phyloP scores from a whole-genome alignment of 2,113 vertebrate genomes.

The Xenopus borealis region DNA sequence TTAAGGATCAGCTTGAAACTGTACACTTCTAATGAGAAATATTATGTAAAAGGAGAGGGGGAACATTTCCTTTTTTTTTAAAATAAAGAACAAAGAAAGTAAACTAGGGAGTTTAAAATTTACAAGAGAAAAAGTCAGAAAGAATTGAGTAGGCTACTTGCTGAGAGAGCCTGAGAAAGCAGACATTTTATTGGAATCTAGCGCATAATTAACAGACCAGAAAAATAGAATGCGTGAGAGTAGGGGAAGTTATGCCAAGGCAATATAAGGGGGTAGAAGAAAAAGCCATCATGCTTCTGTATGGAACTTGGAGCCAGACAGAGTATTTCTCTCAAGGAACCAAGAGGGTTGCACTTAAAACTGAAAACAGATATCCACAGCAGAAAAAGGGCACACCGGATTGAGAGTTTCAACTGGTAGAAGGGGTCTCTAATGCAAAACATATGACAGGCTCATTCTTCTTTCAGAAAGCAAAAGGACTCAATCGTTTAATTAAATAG shows the following conservation, averaged over 20 bases:
- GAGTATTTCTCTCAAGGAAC: conserved; percentile 7
- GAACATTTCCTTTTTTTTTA: background rate
- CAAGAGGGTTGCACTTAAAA: conserved; percentile 4
- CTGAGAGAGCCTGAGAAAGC: conserved; percentile 44
- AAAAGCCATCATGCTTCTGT: conserved; percentile 28
- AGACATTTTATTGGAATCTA: conserved; percentile 45
- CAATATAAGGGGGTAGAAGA: conserved; percentile 19
- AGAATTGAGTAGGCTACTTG: conserved; percentile 44
- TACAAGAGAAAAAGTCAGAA: conserved; percentile 43
- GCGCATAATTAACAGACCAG: conserved; percentile 47
- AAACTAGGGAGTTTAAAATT: conserved; percentile 35
- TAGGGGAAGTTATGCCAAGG: conserved; percentile 37
- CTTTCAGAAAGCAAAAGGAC: conserved; percentile 1
- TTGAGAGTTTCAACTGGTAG: background rate
- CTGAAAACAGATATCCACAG: background rate
- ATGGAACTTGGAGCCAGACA: conserved; percentile 34
- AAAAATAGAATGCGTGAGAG: conserved; percentile 46
- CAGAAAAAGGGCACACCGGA: background rate
- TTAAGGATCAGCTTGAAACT: conserved; percentile 11
- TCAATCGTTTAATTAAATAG: conserved; percentile 2
- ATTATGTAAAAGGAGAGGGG: background rate
- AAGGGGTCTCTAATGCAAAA: conserved; percentile 17
- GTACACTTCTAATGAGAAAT: conserved; percentile 20
- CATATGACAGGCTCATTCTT: background rate
- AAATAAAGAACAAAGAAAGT: conserved; percentile 25